Evolutionary conservation across 2,888 invertebrate species (phyloP), one percentile per base, ranked within the genome.

Genomic region (Acholoe squamosa): DNA sequence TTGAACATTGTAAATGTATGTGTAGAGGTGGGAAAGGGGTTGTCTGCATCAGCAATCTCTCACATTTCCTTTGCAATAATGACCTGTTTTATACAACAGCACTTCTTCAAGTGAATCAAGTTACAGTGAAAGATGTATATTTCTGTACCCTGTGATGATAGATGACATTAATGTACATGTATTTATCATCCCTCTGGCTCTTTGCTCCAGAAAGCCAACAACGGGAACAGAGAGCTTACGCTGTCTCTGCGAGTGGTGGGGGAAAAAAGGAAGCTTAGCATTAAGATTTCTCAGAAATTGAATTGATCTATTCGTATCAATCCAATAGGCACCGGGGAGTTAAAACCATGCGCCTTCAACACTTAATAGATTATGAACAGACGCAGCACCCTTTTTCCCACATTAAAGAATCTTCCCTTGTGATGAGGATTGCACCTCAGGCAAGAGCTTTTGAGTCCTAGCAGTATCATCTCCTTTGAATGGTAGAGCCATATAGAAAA

Each of bases 311-410:
- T 71, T 25, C 31, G 71, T 28, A 71, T 71, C 28, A 71, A 71
- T 28, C 71, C 28, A 71, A 71, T 71, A 71, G 31, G 28, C 71
- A 25, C 28, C 71, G 25, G 43, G 61, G 71, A 28, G 71, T 10
- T 71, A 71, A 71, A 71, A 71, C 25, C 28, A 71, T 28, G 31
- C 28, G 28, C 43, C 43, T 3, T 14, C 25, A 28, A 71, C 71
- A 28, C 71, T 71, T 71, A 28, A 71, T 71, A 71, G 71, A 71
- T 71, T 71, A 71, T 71, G 71, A 28, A 71, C 71, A 31, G 71
- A 1, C 31, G 71, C 25, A 19, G 22, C 7, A 1, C 61, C 25
- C 71, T 28, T 71, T 28, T 28, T 28, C 28, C 71, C 71, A 25
- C 71, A 71, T 71, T 71, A 71, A 28, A 28, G 28, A 71, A 71